phyloP scores from a whole-genome alignment of 2,888 invertebrate species.

The Apoda limacodes region DNA sequence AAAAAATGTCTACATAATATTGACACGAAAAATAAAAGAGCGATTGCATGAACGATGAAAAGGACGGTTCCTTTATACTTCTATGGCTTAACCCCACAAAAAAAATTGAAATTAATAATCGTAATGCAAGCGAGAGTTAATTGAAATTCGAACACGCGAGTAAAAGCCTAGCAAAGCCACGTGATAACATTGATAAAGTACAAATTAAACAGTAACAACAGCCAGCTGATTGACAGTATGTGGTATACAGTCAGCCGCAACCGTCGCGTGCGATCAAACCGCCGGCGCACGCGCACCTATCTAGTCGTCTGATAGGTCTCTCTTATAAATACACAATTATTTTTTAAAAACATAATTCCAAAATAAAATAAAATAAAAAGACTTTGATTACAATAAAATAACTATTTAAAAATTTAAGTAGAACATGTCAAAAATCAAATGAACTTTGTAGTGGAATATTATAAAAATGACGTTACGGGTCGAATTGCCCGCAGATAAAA shows the following conservation, averaged over 20 bases:
- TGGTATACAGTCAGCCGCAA: constrained; percentile 34
- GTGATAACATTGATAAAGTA: constrained; percentile 58
- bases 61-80: no score
- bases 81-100: no score
- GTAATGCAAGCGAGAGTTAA: constrained; percentile 22
- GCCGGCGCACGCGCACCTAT: constrained; percentile 41
- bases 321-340: constrained; percentile 14
- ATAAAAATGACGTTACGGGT: constrained; percentile 63
- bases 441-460: constrained; percentile 39
- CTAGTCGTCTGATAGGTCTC: no score
- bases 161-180: constrained; percentile 33
- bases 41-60: no score
- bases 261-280: constrained; percentile 33
- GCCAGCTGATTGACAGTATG: constrained; percentile 55
- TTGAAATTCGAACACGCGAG: constrained; percentile 27
- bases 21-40: no score
- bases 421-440: constrained; percentile 36
- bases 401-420: no score
- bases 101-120: no score
- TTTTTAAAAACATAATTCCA: constrained; percentile 11
- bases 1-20: no score
- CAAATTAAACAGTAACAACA: constrained; percentile 55
- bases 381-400: constrained; percentile 3
- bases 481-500: constrained; percentile 58
- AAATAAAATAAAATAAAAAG: constrained; percentile 20